Percentiles rank a stretch among this genome's conserved stretches.
Evolutionary conservation across 1,140 invertebrate genomes (phyloP).

Genomic region (Phortica variegata): DNA sequence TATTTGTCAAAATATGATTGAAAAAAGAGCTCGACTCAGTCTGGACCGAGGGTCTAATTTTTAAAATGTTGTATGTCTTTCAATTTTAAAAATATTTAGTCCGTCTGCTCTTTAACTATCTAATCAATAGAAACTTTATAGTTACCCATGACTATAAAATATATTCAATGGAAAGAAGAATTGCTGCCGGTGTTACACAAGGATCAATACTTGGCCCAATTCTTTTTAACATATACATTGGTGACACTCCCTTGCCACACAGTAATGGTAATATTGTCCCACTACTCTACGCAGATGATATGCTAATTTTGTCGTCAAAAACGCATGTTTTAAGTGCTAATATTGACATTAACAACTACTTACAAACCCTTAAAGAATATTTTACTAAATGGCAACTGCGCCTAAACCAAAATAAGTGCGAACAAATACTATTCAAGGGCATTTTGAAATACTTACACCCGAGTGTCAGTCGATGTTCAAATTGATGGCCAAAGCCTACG

Average conservation of each 20-base stretch:
- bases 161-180: not conserved
- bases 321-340: too few relatives aligned
- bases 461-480: too few relatives aligned
- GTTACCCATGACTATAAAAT: not conserved
- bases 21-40: constrained; percentile 4
- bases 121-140: constrained; percentile 1
- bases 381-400: too few relatives aligned
- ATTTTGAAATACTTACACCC: too few relatives aligned
- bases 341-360: too few relatives aligned
- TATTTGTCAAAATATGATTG: not conserved
- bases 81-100: not conserved
- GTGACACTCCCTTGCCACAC: too few relatives aligned
- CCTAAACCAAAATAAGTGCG: too few relatives aligned
- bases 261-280: not conserved
- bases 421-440: too few relatives aligned
- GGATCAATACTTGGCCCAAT: constrained; percentile 6
- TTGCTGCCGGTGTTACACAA: constrained; percentile 12
- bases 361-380: too few relatives aligned
- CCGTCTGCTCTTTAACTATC: constrained; percentile 1
- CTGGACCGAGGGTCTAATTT: constrained; percentile 6
- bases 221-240: constrained; percentile 9
- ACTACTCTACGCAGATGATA: constrained; percentile 12
- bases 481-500: too few relatives aligned
- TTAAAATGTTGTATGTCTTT: constrained; percentile 4
- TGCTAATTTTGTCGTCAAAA: not conserved